Conservation (phyloP, 2,888 invertebrate species). For the Diaphora mendica region DNA sequence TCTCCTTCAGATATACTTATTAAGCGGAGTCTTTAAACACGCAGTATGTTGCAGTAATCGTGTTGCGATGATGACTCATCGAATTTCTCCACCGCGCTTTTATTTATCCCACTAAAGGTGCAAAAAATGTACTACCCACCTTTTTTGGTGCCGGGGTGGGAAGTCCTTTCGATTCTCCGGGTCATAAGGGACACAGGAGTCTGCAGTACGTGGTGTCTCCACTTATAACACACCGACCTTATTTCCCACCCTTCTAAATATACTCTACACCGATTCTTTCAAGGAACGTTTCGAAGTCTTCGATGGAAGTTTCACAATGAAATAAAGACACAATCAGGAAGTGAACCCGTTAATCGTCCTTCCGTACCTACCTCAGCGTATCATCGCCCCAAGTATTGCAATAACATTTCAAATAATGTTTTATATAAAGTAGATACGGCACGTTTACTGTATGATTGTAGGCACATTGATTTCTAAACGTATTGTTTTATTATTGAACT, state of each 20-base stretch:
- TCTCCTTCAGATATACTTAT: too few species aligned
- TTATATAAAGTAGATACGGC: conserved; percentile 5
- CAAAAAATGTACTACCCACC: not conserved
- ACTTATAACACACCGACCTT: too few species aligned
- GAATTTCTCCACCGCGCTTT: too few species aligned
- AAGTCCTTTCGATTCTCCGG: too few species aligned
- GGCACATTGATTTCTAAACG: not conserved
- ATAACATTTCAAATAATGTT: conserved; percentile 8
- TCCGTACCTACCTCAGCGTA: conserved; percentile 3
- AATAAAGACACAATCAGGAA: not conserved
- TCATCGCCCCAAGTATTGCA: conserved; percentile 9
- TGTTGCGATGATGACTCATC: too few species aligned
- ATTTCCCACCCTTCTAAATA: not conserved
- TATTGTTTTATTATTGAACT: conserved; percentile 6
- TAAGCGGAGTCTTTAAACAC: too few species aligned
- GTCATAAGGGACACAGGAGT: too few species aligned
- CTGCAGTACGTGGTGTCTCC: not conserved
- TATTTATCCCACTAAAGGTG: too few species aligned
- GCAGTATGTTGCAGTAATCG: too few species aligned
- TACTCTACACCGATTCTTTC: not conserved
- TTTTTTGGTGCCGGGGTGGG: too few species aligned
- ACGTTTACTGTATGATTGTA: conserved; percentile 7
- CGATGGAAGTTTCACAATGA: not conserved
- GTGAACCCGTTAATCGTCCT: not conserved
- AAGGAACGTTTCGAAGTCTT: not conserved